Base-by-base conservation (phyloP, 1,140 invertebrate genomes). In the Chrysopa pallens region DNA sequence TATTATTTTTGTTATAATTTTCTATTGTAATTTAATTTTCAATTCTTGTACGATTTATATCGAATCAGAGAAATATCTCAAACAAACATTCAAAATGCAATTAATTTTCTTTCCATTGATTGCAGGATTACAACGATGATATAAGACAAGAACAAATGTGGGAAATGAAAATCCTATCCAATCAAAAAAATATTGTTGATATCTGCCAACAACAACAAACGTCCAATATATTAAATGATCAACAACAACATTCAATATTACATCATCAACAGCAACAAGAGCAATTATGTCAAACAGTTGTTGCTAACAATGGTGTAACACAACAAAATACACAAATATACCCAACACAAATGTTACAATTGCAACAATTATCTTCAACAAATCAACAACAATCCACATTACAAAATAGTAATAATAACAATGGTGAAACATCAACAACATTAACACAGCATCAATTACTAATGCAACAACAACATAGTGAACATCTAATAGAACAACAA, bases 111-210 rank as follows among this genome's bases (percentile, higher is more conserved):
- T 38, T 41, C 23, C 38, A 42, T 41, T 42, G 28, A 44, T 49
- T 54, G 8, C 57, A 80, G 76, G 78, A 82, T 55, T 83, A 83
- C 67, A 87, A 87, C 59, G 84, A 88, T 53, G 83, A 85, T 50
- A 88, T 87, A 46, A 61, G 82, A 44, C 81, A 85, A 55, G 80
- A 86, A 55, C 84, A 87, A 57, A 80, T 86, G 72, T 72, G 82
- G 63, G 82, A 86, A 59, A 80, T 86, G 80, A 80, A 82, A 59
- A 74, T 78, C 38, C 65, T 33, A 33, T 33, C 31, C 2, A 33
- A 33, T 33, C 31, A 33, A 33, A 33, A 33, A 70, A 70, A 0
- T 53, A 73, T 40, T 59, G 71, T 9, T 12, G 17, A 11, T 6
- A 33, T 33, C 31, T 11, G 31, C 6, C 31, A 33, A 33, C 31